phyloP scores from a whole-genome alignment of 2,888 invertebrate species.

The Muschampia plurimacula region DNA sequence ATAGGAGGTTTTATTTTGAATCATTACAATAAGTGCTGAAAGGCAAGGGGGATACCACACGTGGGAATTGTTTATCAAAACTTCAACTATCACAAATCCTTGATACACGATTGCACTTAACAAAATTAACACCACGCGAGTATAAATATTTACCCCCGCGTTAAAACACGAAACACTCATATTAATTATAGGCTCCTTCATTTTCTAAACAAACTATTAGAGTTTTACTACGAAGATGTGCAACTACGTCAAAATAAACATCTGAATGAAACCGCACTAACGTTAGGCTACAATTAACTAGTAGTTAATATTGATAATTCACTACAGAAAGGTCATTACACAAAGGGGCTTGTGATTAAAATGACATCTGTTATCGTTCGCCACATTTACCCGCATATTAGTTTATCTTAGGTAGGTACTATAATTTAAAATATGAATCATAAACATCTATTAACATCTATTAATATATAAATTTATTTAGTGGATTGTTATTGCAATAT shows the following conservation, averaged over 20 bases:
- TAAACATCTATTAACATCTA: neutral
- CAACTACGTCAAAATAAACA: neutral
- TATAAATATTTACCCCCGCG: constrained; percentile 59
- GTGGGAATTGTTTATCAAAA: constrained; percentile 71
- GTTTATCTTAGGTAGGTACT: neutral
- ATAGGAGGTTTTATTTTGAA: constrained; percentile 48
- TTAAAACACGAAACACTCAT: constrained; percentile 57
- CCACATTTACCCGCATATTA: constrained; percentile 11
- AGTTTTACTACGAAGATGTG: constrained; percentile 16
- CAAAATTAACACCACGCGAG: constrained; percentile 65
- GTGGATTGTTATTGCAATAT: too few species aligned
- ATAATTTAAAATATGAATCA: neutral
- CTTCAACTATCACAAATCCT: constrained; percentile 70
- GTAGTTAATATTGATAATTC: constrained; percentile 1
- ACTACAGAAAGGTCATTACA: constrained; percentile 8
- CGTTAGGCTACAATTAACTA: constrained; percentile 9
- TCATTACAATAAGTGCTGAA: constrained; percentile 53
- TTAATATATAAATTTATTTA: neutral
- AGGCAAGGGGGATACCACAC: constrained; percentile 71
- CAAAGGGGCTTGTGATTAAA: constrained; percentile 13
- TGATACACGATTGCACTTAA: constrained; percentile 72
- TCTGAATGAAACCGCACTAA: constrained; percentile 12
- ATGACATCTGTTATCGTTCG: constrained; percentile 38
- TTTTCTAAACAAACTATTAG: constrained; percentile 21
- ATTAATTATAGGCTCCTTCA: constrained; percentile 33